phyloP scores from a whole-genome alignment of 2,888 invertebrate genomes.

The Serrognathus titanus region DNA sequence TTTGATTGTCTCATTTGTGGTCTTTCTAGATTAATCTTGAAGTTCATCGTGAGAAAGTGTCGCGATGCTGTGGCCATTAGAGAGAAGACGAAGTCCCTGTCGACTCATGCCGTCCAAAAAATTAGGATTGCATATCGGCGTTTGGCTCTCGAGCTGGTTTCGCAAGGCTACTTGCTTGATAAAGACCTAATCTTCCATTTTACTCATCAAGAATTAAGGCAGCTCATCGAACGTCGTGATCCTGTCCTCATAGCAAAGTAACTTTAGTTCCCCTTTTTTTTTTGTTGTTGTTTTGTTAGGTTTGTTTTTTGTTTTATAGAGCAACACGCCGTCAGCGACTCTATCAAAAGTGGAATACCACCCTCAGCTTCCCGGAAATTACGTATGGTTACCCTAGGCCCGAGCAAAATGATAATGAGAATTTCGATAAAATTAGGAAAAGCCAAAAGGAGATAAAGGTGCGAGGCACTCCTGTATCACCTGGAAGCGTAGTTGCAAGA shows the following conservation, averaged over 20 bases:
- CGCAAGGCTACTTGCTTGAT: constrained; percentile 63
- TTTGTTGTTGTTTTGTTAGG: not conserved
- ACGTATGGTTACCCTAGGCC: constrained; percentile 35
- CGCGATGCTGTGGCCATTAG: constrained; percentile 60
- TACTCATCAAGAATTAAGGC: constrained; percentile 61
- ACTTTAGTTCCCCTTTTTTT: constrained; percentile 27
- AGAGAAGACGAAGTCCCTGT: constrained; percentile 64
- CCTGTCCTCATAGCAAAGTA: constrained; percentile 62
- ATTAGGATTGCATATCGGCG: constrained; percentile 57
- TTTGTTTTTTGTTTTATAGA: constrained; percentile 52
- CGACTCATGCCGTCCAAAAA: constrained; percentile 56
- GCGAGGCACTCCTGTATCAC: constrained; percentile 68
- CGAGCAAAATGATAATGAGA: constrained; percentile 23
- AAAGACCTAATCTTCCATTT: constrained; percentile 65
- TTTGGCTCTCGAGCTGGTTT: constrained; percentile 58
- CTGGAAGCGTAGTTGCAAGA: constrained; percentile 63
- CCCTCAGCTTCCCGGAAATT: constrained; percentile 63
- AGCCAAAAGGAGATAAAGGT: constrained; percentile 21
- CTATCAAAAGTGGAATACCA: constrained; percentile 58
- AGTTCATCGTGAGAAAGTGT: constrained; percentile 59
- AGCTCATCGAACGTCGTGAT: constrained; percentile 53
- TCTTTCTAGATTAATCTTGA: constrained; percentile 55
- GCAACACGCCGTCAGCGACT: constrained; percentile 64
- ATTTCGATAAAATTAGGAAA: constrained; percentile 10
- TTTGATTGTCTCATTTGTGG: not conserved